Evolutionary conservation across 1,140 invertebrate species (phyloP), one percentile per base, ranked within the genome.

Genomic region (Heliconius nattereri): DNA sequence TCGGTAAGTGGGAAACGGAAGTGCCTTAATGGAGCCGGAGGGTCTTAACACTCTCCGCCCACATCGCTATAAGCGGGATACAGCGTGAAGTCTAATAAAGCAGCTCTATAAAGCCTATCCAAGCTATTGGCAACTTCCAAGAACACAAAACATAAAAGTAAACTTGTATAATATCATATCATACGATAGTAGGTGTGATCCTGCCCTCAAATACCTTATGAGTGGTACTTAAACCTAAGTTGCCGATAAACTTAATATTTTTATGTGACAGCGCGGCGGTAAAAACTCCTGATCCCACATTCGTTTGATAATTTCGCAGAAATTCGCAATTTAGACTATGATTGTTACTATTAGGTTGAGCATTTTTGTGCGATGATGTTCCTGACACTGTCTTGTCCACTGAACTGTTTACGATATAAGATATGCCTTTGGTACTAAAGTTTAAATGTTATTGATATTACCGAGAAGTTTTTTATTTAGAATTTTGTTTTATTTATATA

Each of bases 191-290:
- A 88, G 85, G 86, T 86, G 84, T 81, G 83, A 86, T 86, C 80
- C 81, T 83, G 82, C 82, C 78, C 83, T 83, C 83, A 83, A 84
- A 85, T 84, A 85, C 84, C 83, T 73, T 78, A 83, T 83, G 70
- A 83, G 83, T 71, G 78, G 73, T 84, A 86, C 84, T 90, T 87
- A 86, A 87, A 81, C 82, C 83, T 84, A 87, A 88, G 81, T 88
- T 87, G 86, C 86, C 83, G 85, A 93, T 93, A 92, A 93, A 93
- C 79, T 92, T 89, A 88, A 93, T 91, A 90, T 88, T 88, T 92
- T 93, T 93, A 93, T 90, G 91, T 81, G 90, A 89, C 84, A 83
- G 87, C 60, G 80, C 16, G 84, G 85, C 76, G 83, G 85, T 92
- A 89, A 92, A 91, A 88, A 84, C 82, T 79, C 83, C 80, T 83